These are phyloP conservation scores for Siniperca chuatsi DNA, from an alignment of 2,113 vertebrate genomes.

Conservation along the genomic window DNA sequence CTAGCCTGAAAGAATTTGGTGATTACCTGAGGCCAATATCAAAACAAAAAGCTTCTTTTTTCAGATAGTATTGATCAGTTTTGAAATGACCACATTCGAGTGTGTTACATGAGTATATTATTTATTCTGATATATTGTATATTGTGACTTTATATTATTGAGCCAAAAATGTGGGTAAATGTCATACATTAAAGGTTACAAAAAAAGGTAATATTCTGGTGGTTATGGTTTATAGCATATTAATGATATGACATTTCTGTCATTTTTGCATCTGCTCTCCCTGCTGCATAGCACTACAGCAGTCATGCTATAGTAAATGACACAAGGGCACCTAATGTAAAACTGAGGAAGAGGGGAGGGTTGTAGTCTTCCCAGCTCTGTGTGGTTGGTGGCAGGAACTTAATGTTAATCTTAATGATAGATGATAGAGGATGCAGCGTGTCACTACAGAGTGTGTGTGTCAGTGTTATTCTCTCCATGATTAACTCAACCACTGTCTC, in stretches of 20 bases:
- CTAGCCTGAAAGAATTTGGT: slow-evolving; percentile 9
- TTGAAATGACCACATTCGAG: neutral
- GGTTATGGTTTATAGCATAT: neutral
- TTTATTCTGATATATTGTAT: neutral
- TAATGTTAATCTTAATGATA: slow-evolving; percentile 80
- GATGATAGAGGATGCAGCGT: slow-evolving; percentile 67
- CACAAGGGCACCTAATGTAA: slow-evolving; percentile 53
- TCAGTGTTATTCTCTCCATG: slow-evolving; percentile 76
- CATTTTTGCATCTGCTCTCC: slow-evolving; percentile 22
- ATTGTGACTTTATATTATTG: neutral
- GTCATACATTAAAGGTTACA: neutral
- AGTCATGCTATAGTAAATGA: slow-evolving; percentile 50
- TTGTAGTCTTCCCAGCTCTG: slow-evolving; percentile 31
- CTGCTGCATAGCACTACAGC: slow-evolving; percentile 9
- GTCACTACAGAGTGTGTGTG: slow-evolving; percentile 61
- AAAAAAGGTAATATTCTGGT: neutral
- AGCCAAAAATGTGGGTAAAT: neutral
- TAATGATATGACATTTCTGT: slow-evolving; percentile 1
- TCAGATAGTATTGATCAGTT: neutral
- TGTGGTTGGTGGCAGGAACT: slow-evolving; percentile 53
- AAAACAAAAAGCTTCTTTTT: slow-evolving; percentile 20
- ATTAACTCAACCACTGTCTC: slow-evolving; percentile 70
- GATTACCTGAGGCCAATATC: slow-evolving; percentile 10
- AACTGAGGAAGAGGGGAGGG: slow-evolving; percentile 35
- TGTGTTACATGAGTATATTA: neutral